A percentile compares a stretch with the other conserved stretches of the same genome.
These are phyloP conservation scores for Hydropotes inermis DNA, from an alignment of 2,113 vertebrate species.

Conservation along the genomic window DNA sequence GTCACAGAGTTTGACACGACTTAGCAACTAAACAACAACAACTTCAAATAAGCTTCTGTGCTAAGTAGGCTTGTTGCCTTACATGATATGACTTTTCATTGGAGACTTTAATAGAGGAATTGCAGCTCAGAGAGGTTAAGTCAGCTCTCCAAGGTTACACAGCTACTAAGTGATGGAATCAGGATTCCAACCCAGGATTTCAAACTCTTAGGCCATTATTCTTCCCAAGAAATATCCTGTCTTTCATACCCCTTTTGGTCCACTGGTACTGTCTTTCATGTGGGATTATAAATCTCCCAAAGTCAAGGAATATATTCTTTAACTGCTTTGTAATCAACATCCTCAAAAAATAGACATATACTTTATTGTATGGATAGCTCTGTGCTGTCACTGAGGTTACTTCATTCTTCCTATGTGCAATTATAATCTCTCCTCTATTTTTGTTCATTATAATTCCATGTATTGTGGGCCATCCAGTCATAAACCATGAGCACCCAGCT, in stretches of 20 bases:
- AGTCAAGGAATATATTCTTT: not conserved
- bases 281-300: not conserved
- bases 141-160: not conserved
- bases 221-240: not conserved
- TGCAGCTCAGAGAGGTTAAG: not conserved
- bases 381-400: not conserved
- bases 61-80: not conserved
- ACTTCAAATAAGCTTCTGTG: not conserved
- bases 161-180: not conserved
- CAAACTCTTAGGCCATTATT: not conserved
- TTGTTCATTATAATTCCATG: not conserved
- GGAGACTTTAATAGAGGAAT: not conserved
- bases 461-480: not conserved
- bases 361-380: not conserved
- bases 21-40: not conserved
- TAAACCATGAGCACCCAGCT: too few species aligned
- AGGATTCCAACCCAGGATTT: not conserved
- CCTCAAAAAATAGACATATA: not conserved
- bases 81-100: not conserved
- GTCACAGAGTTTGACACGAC: not conserved
- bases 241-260: not conserved
- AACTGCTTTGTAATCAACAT: not conserved
- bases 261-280: not conserved
- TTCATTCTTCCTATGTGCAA: not conserved
- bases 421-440: not conserved